A percentile compares a stretch with the other conserved stretches of the same genome.
Evolutionary conservation across 2,888 invertebrate genomes (phyloP).

Genomic region (Melinopterus prodromus): DNA sequence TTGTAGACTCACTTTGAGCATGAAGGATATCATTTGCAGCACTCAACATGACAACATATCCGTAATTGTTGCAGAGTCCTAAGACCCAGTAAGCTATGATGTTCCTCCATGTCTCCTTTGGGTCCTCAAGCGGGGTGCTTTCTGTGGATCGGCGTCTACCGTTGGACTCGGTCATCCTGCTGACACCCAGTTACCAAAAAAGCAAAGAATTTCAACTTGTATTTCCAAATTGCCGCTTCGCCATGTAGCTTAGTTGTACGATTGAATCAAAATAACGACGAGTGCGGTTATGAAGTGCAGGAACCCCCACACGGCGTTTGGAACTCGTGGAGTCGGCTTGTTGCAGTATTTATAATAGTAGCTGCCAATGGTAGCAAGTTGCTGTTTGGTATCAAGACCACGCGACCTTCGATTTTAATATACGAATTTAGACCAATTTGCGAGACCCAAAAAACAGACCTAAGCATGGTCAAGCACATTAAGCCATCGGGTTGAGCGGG

Average conservation of each 20-base stretch:
- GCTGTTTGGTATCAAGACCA: not conserved
- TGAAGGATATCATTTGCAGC: slow-evolving; percentile 79
- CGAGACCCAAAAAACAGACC: not conserved
- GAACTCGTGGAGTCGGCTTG: not conserved
- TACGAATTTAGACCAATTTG: not conserved
- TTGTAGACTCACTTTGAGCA: slow-evolving; percentile 33
- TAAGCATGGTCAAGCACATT: no score
- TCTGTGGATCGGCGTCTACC: not conserved
- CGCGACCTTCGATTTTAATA: not conserved
- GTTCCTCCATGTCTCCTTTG: slow-evolving; percentile 61
- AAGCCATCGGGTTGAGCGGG: no score
- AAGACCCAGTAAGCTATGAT: slow-evolving; percentile 77
- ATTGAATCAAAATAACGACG: not conserved
- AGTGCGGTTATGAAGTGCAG: not conserved
- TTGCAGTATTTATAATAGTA: not conserved
- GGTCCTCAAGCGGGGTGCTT: slow-evolving; percentile 13
- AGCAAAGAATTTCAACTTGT: not conserved
- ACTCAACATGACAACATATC: slow-evolving; percentile 86
- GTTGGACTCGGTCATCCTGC: not conserved
- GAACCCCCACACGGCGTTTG: not conserved
- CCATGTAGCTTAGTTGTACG: not conserved
- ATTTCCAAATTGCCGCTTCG: not conserved
- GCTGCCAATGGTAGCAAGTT: no score
- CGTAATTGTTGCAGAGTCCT: slow-evolving; percentile 86
- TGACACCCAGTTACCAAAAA: not conserved